These are phyloP conservation scores for Pagetopsis macropterus DNA, from an alignment of 2,797 vertebrate genomes.

Conservation along the genomic window DNA sequence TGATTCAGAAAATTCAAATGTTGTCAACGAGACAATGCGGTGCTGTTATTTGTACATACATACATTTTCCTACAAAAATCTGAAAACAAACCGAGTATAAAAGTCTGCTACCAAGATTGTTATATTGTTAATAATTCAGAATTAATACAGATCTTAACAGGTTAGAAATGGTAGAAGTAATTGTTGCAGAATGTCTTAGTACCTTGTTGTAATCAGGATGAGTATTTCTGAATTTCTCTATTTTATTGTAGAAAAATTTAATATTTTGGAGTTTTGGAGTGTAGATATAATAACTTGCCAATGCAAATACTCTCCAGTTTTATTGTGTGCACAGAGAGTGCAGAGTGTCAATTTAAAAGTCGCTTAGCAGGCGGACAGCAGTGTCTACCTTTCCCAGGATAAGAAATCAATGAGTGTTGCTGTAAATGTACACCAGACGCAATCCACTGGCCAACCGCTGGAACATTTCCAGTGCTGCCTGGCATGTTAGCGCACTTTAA, in stretches of 20 bases:
- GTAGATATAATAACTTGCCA: too few relatives aligned
- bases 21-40: too few relatives aligned
- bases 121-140: too few relatives aligned
- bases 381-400: neutral
- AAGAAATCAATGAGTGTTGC: slow-evolving; percentile 7
- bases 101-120: too few relatives aligned
- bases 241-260: too few relatives aligned
- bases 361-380: neutral
- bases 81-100: neutral
- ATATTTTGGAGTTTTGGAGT: too few relatives aligned
- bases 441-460: neutral
- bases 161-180: too few relatives aligned
- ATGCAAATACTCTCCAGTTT: neutral
- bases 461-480: neutral
- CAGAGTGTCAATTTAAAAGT: neutral
- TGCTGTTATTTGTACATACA: too few relatives aligned
- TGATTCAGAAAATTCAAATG: neutral
- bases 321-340: neutral
- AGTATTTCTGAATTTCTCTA: too few relatives aligned
- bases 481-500: neutral
- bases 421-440: slow-evolving; percentile 11
- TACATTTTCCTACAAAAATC: neutral
- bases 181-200: too few relatives aligned
- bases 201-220: too few relatives aligned
- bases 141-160: too few relatives aligned